Percentiles rank a stretch among this genome's conserved stretches.
phyloP scores from a whole-genome alignment of 2,797 vertebrate species.

The Otolemur crassicaudatus region DNA sequence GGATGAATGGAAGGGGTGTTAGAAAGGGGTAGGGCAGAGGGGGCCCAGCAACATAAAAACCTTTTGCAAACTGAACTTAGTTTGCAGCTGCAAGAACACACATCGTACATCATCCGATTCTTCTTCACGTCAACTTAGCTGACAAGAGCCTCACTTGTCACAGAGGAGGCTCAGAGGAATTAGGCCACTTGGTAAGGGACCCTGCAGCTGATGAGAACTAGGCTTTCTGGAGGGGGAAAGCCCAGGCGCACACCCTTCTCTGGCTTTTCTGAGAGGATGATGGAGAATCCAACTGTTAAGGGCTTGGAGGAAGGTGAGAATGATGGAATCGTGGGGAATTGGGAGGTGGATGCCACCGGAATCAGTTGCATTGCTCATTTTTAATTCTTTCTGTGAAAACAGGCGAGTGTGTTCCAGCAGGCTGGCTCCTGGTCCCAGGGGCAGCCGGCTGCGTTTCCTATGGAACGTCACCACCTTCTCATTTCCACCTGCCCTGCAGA shows the following conservation, averaged over 20 bases:
- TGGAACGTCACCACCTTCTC: neutral
- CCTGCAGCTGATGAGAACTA: neutral
- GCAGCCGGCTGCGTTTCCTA: neutral
- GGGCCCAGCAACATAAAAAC: neutral
- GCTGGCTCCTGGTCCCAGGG: neutral
- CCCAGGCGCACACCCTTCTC: neutral
- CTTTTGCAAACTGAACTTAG: accelerated
- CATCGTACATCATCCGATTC: accelerated
- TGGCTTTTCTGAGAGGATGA: neutral
- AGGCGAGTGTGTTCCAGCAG: neutral
- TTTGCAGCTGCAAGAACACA: neutral
- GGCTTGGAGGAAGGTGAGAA: neutral
- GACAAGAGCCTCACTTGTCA: neutral
- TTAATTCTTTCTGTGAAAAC: neutral
- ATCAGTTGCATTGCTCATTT: neutral
- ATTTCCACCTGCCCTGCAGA: accelerated
- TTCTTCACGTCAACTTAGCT: neutral
- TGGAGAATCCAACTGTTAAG: neutral
- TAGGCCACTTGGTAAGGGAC: neutral
- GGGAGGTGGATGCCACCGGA: neutral
- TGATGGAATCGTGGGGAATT: neutral
- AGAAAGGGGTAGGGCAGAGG: neutral
- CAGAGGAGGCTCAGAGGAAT: neutral
- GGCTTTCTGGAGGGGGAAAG: neutral
- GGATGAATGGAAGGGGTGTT: neutral